Base-by-base conservation (phyloP, 2,797 vertebrate species). In the Geotria australis region DNA sequence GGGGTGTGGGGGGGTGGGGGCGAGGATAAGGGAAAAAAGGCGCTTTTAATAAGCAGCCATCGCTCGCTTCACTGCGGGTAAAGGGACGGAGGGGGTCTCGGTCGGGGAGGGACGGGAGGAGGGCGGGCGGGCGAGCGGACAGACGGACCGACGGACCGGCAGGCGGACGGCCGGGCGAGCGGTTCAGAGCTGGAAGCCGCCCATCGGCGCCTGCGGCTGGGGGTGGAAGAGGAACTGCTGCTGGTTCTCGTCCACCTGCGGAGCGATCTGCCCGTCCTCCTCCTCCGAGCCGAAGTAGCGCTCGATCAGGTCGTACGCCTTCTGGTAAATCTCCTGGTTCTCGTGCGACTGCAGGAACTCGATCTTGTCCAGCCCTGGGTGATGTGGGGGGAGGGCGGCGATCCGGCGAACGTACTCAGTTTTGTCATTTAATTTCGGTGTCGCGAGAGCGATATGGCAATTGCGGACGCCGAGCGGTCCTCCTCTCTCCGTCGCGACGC, bases 301-400 rank as follows among this genome's bases (percentile, higher is more conserved):
- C 77, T 98, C 91, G 0, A 96, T 91, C 56, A 98, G 65, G 63
- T 95, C 85, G 8, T 93, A 96, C 55, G 91, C 91, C 69, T 96
- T 98, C 76, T 98, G 91, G 75, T 94, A 98, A 70, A 98, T 98
- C 69, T 95, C 86, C 65, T 93, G 86, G 73, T 96, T 98, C 69
- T 96, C 86, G 0, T 96, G 91, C 72, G 83, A 93, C 74, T 98
- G 91, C 3, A 98, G 79, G 64, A 94, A 94, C 68, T 93, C 88
- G 1, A 98, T 98, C 65, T 96, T 95, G 70, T 98, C 88, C 62
- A 98, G 72, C 59, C 91, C 91, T 98, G 60, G 57, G 3, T 8
- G 10, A 5, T 38, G 24, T n/a, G n/a, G n/a, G 24, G 24, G 24
- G 24, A 38, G 38, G 24, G 24, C 24, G 24, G 24, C 24, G 38